Base-by-base conservation (phyloP, 2,113 vertebrate genomes). In the Xenopus borealis region DNA sequence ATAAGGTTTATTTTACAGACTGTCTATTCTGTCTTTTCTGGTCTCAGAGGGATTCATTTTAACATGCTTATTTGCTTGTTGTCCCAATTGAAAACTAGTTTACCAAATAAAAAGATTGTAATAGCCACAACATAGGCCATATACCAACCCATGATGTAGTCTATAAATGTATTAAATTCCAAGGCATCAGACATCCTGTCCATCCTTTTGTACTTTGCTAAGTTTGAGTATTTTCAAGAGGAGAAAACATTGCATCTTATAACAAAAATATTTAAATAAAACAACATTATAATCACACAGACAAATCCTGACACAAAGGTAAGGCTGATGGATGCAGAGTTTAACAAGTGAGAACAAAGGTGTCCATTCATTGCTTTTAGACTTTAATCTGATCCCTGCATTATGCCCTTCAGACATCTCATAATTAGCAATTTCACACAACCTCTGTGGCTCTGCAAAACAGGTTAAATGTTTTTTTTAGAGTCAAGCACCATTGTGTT, bases 371-470 rank as follows among this genome's bases (percentile, higher is more conserved):
- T 74, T 40, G 57, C 53, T 72, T 72, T 74, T 74, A 58, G 53
- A 23, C 63, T 67, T 47, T 74, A 23, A n/a, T 67, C 72, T 74
- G 72, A 74, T 74, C 72, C 53, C 53, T 74, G 53, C 40, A 74
- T 67, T 67, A 59, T 64, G 64, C 52, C 53, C 64, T 74, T 57
- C 66, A 67, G 72, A 67, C 72, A 67, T 19, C 72, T 58, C 72
- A 67, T 74, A 74, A 74, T 74, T 67, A 67, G 66, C 53, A 74
- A 74, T 74, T 61, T 74, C 72, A 74, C 72, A 74, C 52, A 74
- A 58, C 63, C 72, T 74, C 58, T 30, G 66, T 67, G 45, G 72
- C 63, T 67, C 58, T 74, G 72, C 72, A 74, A 67, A 74, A 66
- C 72, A 74, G 63, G 72, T 74, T 74, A 59, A 40, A 74, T 74